Evolutionary conservation across 2,113 vertebrate genomes (phyloP), one percentile per base, ranked within the genome.

Genomic region (Phoxinus phoxinus): DNA sequence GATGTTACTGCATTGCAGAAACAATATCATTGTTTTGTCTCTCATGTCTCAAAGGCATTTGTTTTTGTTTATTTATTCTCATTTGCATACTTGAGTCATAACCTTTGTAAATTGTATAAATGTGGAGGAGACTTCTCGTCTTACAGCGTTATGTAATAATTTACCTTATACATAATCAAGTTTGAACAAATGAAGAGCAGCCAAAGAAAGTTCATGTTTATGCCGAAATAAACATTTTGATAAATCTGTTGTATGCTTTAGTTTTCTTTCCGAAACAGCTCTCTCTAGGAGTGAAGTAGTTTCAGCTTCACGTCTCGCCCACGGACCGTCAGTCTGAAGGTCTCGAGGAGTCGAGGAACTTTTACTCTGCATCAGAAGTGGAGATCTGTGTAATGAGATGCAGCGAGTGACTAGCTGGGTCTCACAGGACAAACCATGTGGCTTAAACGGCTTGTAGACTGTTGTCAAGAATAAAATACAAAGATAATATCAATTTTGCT

Each of bases 201-300:
- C 46, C 67, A 86, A 81, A 81, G 35, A 46, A 61, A n/a, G 13
- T 72, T 83, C 15, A 41, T n/a, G n/a, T 67, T 81, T 69, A 69
- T 72, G 81, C 86, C 86, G 37, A 74, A 93, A 90, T 91, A 84
- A 93, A 86, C 74, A 10, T 90, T 90, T 91, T 89, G 87, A 91
- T 86, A 86, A 80, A 41, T 90, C 91, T 89, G 86, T 13, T 37
- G 15, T 30, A 30, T 65, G 32, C 58, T 80, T 41, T 80, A 44
- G 23, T 63, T 59, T 59, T 46, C 78, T 48, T 23, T 48, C 65
- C 63, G 30, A 58, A 78, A 37, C 9, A 10, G 7, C n/a, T 76
- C 44, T 19, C 27, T 51, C 15, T 53, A 27, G 4, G 48, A 51
- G 13, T 51, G 15, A 48, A 51, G 48, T 51, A 51, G 48, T 51